These are phyloP conservation scores for Phalera bucephala DNA, from an alignment of 2,888 invertebrate species.

Conservation along the genomic window DNA sequence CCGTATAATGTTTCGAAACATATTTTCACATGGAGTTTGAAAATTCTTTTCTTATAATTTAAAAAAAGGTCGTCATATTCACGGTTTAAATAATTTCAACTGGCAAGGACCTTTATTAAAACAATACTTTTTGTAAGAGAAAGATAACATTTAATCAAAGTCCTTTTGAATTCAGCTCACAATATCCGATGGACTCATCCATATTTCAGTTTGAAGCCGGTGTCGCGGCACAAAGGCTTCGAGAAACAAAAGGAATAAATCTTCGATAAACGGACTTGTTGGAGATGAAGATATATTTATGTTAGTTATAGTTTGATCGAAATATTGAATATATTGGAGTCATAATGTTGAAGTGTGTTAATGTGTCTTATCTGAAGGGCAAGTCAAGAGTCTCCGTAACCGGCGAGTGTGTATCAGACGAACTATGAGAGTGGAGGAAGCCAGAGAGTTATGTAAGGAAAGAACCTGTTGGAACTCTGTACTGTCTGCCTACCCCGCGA, in stretches of 20 bases:
- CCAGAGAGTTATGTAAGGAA: no score
- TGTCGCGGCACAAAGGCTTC: constrained; percentile 6
- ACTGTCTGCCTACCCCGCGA: no score
- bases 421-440: no score
- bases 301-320: neutral
- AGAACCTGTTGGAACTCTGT: no score
- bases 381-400: no score
- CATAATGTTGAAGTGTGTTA: no score
- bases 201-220: constrained; percentile 11
- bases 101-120: neutral
- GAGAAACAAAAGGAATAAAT: constrained; percentile 19
- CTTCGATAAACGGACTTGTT: constrained; percentile 1
- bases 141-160: constrained; percentile 4
- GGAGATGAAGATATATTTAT: neutral
- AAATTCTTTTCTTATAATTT: no score
- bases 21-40: no score
- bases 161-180: constrained; percentile 9
- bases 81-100: neutral
- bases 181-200: constrained; percentile 6
- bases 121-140: neutral
- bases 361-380: no score
- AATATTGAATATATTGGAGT: neutral
- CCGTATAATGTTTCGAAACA: no score
- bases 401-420: no score
- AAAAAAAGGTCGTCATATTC: no score